Conservation (phyloP, 2,113 vertebrate species). For the Pseudopodoces humilis region DNA sequence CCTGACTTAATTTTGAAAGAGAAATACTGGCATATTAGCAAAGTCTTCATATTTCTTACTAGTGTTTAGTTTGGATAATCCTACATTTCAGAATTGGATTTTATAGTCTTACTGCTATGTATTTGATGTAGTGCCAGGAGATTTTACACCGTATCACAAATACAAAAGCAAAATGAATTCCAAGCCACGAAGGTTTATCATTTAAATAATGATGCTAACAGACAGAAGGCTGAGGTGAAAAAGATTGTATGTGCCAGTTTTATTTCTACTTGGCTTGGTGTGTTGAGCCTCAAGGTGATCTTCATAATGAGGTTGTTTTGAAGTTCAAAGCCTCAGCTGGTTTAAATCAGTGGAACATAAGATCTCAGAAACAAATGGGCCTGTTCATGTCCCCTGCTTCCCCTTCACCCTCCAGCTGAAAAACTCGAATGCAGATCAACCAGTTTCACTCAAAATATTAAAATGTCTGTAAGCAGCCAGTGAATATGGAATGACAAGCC, state of each 20-base stretch:
- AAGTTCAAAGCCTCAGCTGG: conserved; percentile 26
- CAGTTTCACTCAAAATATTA: background rate
- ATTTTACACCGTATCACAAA: background rate
- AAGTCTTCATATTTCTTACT: conserved; percentile 30
- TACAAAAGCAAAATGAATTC: conserved; percentile 22
- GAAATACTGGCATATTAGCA: conserved; percentile 1
- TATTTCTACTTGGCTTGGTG: background rate
- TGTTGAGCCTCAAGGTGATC: conserved; percentile 24
- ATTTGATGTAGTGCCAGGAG: conserved; percentile 32
- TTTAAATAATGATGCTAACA: conserved; percentile 5
- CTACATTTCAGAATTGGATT: conserved; percentile 30
- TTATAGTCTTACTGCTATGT: background rate
- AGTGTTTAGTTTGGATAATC: conserved; percentile 50
- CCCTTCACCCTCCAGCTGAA: background rate
- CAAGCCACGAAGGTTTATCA: background rate
- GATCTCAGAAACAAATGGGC: background rate
- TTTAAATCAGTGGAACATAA: background rate
- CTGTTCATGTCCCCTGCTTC: background rate
- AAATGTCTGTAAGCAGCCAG: background rate
- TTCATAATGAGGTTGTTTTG: background rate
- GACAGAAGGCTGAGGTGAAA: background rate
- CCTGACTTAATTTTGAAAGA: conserved; percentile 5
- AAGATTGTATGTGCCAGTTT: background rate
- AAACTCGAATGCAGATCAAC: background rate
- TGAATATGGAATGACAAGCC: background rate